Evolutionary conservation across 92 coral and sea anemone genomes (phyloP), one percentile per base, ranked within the genome.

Genomic region (Paramuricea clavata): DNA sequence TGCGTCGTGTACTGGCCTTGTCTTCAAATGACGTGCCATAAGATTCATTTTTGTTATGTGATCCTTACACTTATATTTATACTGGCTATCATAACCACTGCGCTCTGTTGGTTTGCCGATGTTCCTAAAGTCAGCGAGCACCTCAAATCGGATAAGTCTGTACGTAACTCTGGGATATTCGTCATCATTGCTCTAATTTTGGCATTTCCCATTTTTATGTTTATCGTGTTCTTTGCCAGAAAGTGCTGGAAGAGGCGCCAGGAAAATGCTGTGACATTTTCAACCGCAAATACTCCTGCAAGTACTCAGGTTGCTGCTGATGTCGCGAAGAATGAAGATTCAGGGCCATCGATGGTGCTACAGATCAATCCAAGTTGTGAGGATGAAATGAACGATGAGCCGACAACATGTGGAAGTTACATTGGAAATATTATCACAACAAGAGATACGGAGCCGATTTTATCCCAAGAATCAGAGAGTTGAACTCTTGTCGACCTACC

Each of bases 91-190:
- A 57, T 49, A 21, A 32, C n/a, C 21, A 3, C 9, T 26, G 32
- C 26, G 32, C 31, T 74, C 21, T 47, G 42, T 12, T 74, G 81
- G 81, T 74, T 0, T 26, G 81, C 12, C 0, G 35, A 30, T 23
- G 81, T 49, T 32, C 62, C 81, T 10, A 21, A 49, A 2, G 35
- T 47, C 62, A 74, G 36, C 81, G 35, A 74, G 36, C 36, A 74
- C 41, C 81, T 74, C 15, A 21, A 74, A 25, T 61, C 81, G 3
- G 62, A 74, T 2, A 28, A 16, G 30, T 52, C 26, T 17, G 15
- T 7, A 10, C 23, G 43, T 10, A 27, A 74, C 1, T 61, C 62
- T 74, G 81, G 81, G 17, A 49, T 6, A 43, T 74, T 15, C 32
- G 78, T 72, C 17, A 42, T 72, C 26, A 27, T 36, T 72, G 56